phyloP scores from a whole-genome alignment of 2,888 invertebrate genomes.

The Heliothis peltigera region DNA sequence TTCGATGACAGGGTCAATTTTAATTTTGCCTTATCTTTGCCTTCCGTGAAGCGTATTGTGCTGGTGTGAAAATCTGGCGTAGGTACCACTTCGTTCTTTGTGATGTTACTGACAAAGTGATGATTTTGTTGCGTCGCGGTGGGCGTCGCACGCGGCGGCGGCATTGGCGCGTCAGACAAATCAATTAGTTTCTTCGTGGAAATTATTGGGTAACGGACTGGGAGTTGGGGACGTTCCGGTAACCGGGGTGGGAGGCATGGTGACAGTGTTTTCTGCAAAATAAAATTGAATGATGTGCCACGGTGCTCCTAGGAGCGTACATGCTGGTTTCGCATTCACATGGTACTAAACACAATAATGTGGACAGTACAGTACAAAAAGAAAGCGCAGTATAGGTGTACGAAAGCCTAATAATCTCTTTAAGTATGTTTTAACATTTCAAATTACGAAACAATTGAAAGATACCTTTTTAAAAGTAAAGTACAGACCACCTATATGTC shows the following conservation, averaged over 20 bases:
- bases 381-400: constrained; percentile 61
- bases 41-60: constrained; percentile 85
- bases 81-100: constrained; percentile 76
- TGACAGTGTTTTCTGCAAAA: constrained; percentile 88
- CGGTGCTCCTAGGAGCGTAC: constrained; percentile 81
- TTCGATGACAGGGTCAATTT: constrained; percentile 82
- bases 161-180: constrained; percentile 82
- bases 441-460: constrained; percentile 32
- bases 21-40: constrained; percentile 81
- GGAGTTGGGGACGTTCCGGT: constrained; percentile 85
- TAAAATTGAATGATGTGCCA: constrained; percentile 86
- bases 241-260: constrained; percentile 85
- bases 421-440: constrained; percentile 47
- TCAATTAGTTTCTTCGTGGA: constrained; percentile 85
- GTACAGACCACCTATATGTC: neutral
- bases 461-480: constrained; percentile 49
- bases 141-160: constrained; percentile 79
- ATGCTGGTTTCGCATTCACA: constrained; percentile 75
- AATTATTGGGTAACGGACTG: constrained; percentile 84
- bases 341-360: constrained; percentile 64
- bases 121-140: constrained; percentile 71
- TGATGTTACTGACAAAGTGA: constrained; percentile 85
- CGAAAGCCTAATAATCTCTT: constrained; percentile 43
- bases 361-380: constrained; percentile 60
- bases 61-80: constrained; percentile 81